Percentiles rank a stretch among this genome's conserved stretches.
Conservation (phyloP, 2,113 vertebrate species). For the Euleptes europaea region DNA sequence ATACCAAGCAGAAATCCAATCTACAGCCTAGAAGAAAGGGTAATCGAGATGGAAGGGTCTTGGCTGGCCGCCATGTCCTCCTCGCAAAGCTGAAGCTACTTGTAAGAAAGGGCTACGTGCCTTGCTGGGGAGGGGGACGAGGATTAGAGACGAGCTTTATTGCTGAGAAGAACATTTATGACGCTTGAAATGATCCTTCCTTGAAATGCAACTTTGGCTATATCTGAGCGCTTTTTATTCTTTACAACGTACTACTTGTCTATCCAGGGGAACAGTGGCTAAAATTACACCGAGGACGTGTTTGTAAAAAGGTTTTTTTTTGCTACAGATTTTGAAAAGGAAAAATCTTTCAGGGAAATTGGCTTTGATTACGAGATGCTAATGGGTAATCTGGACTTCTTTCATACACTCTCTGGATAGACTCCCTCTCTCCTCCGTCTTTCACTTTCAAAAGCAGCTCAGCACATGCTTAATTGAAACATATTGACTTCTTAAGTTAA, state of each 20-base stretch:
- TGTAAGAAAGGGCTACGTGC: too few relatives aligned
- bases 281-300: constrained; percentile 8
- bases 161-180: constrained; percentile 11
- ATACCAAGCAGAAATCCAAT: background rate
- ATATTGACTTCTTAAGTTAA: constrained; percentile 1
- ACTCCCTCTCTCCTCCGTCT: background rate
- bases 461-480: background rate
- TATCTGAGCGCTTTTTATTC: constrained; percentile 14
- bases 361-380: constrained; percentile 24
- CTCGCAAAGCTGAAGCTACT: background rate
- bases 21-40: background rate
- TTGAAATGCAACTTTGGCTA: constrained; percentile 16
- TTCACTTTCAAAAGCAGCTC: background rate
- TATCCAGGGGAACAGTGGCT: background rate
- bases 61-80: background rate
- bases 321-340: background rate
- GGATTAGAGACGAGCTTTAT: background rate
- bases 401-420: background rate
- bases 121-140: background rate
- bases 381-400: constrained; percentile 17
- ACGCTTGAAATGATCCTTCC: constrained; percentile 21
- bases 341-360: constrained; percentile 22
- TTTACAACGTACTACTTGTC: constrained; percentile 7
- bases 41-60: background rate
- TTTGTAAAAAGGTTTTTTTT: background rate